A percentile compares a stretch with the other conserved stretches of the same genome.
Conservation (phyloP, 2,888 invertebrate species). For the Synergus laeviventris region DNA sequence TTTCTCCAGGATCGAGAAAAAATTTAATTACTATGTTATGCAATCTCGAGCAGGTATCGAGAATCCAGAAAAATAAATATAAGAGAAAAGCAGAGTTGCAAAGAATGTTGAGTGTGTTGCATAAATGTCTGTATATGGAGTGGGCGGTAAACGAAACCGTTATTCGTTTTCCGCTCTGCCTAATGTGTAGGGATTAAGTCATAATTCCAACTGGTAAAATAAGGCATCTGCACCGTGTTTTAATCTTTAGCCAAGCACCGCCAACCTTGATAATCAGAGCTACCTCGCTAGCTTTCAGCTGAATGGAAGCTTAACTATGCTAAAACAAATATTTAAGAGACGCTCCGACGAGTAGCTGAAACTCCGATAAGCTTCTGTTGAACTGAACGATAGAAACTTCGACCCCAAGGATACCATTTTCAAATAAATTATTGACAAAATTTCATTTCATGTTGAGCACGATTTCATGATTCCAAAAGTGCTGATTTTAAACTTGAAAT, state of each 20-base stretch:
- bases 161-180: constrained; percentile 21
- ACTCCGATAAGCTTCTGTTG: background rate
- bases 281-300: background rate
- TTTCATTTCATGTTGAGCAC: background rate
- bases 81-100: background rate
- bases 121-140: constrained; percentile 44
- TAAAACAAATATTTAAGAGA: constrained; percentile 24
- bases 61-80: background rate
- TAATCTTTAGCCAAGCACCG: constrained; percentile 22
- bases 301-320: constrained; percentile 20
- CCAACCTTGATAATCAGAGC: constrained; percentile 7
- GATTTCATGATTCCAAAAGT: background rate
- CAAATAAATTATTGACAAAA: background rate
- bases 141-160: constrained; percentile 58
- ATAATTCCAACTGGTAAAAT: constrained; percentile 2
- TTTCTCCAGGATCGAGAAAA: background rate
- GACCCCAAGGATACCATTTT: background rate
- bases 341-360: background rate
- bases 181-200: constrained; percentile 21
- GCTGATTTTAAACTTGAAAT: too few species aligned
- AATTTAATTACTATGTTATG: constrained; percentile 13
- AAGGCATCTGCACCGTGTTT: constrained; percentile 25
- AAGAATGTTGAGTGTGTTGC: constrained; percentile 1
- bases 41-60: background rate
- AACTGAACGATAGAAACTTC: background rate